Conservation (phyloP, 2,797 vertebrate genomes). For the Sarcoramphus papa region DNA sequence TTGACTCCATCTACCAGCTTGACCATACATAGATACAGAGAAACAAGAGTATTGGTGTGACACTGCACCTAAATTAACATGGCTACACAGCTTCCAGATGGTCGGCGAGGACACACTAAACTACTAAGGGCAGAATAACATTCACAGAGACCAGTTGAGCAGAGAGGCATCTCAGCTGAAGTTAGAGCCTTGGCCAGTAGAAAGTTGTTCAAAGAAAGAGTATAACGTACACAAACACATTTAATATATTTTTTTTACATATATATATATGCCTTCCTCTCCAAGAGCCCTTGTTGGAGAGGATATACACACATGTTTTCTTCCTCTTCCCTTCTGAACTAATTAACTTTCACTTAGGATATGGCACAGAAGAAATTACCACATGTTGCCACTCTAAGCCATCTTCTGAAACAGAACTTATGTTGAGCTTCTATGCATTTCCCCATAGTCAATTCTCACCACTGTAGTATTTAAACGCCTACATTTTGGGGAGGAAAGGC, state of each 20-base stretch:
- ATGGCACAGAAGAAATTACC: background rate
- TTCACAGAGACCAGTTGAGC: background rate
- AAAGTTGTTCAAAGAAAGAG: background rate
- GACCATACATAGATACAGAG: background rate
- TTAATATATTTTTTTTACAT: background rate
- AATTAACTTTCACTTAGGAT: background rate
- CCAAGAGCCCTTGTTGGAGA: background rate
- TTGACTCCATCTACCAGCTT: background rate
- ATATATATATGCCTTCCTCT: background rate
- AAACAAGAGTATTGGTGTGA: background rate
- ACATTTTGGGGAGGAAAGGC: background rate
- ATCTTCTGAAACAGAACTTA: background rate
- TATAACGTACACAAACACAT: background rate
- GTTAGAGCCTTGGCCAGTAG: background rate
- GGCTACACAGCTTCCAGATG: background rate
- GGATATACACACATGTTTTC: background rate
- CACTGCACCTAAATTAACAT: background rate
- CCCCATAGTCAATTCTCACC: background rate
- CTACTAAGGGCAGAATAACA: background rate
- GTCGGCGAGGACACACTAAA: background rate
- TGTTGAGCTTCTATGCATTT: background rate
- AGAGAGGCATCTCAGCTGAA: background rate
- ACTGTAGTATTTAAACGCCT: background rate
- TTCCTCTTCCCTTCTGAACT: background rate
- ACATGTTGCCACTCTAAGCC: background rate